Evolutionary conservation across 2,797 vertebrate species (phyloP), one percentile per base, ranked within the genome.

Genomic region (Steatocranus sp.): DNA sequence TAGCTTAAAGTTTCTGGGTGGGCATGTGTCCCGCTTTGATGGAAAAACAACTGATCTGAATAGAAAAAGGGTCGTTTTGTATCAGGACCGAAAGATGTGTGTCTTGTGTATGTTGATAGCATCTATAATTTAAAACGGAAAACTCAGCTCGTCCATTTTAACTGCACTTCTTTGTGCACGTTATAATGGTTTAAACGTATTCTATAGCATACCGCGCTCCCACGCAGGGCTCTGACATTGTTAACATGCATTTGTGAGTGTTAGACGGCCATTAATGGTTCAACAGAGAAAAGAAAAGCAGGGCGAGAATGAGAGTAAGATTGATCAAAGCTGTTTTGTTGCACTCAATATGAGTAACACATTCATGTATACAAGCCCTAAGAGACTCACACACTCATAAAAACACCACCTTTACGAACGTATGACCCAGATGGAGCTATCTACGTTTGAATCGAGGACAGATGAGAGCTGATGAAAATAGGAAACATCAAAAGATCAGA

Each of bases 291-390:
- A 82, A 84, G 54, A 86, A 50, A 78, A 58, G 79, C 86, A 81
- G 51, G 81, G 74, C 75, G 82, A 91, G 77, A 90, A 87, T 61
- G 73, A 85, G 49, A 83, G 80, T 32, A 83, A 86, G 85, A 89
- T 11, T 87, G 90, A 92, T 91, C 87, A 91, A 92, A 92, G 92
- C 83, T 75, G 81, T 54, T 86, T 87, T 86, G 80, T 83, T 83
- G 41, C 82, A 86, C 85, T 91, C 90, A 90, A 88, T 88, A 83
- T 91, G 87, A 93, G 90, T 53, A 88, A 90, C 74, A 43, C 87
- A 88, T 86, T 91, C 85, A 92, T 80, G 78, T 86, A 87, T 76
- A 88, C 63, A 87, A 88, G 86, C 27, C 89, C 88, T 81, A 70
- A 88, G 86, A 90, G 85, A 89, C 81, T 81, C 78, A 23, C 74